These are phyloP conservation scores for Chiroxiphia lanceolata DNA, from an alignment of 2,797 vertebrate genomes.

Conservation along the genomic window DNA sequence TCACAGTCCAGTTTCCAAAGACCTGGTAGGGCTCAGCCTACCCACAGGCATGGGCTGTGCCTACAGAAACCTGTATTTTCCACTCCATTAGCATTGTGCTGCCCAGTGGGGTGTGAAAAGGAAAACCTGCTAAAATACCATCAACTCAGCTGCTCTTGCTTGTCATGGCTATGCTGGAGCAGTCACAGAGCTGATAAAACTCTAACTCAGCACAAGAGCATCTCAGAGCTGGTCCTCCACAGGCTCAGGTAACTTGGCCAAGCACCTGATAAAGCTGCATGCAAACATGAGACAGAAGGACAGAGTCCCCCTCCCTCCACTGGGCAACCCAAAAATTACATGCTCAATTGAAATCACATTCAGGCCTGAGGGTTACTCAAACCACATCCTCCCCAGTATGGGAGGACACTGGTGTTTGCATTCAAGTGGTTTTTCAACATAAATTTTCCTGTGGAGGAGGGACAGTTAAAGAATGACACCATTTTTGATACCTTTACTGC, in stretches of 20 bases:
- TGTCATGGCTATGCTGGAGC: neutral
- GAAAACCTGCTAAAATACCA: neutral
- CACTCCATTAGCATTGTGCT: neutral
- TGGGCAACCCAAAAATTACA: neutral
- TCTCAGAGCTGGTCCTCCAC: neutral
- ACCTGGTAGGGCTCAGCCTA: neutral
- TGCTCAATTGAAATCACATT: neutral
- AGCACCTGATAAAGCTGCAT: neutral
- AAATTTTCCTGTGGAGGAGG: neutral
- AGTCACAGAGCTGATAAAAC: neutral
- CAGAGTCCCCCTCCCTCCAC: neutral
- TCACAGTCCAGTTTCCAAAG: neutral
- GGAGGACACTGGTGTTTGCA: neutral
- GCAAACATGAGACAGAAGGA: neutral
- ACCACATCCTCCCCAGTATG: neutral
- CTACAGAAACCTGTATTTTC: neutral
- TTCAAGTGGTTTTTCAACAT: neutral
- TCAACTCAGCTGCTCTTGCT: neutral
- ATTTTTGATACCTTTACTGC: neutral
- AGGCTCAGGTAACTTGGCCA: neutral
- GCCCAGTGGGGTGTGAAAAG: neutral
- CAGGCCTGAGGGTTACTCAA: neutral
- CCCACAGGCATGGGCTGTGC: neutral
- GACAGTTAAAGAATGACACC: neutral
- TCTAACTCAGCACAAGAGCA: neutral